Evolutionary conservation across 2,888 invertebrate species (phyloP).

Genomic region (Leptodirus hochenwartii): DNA sequence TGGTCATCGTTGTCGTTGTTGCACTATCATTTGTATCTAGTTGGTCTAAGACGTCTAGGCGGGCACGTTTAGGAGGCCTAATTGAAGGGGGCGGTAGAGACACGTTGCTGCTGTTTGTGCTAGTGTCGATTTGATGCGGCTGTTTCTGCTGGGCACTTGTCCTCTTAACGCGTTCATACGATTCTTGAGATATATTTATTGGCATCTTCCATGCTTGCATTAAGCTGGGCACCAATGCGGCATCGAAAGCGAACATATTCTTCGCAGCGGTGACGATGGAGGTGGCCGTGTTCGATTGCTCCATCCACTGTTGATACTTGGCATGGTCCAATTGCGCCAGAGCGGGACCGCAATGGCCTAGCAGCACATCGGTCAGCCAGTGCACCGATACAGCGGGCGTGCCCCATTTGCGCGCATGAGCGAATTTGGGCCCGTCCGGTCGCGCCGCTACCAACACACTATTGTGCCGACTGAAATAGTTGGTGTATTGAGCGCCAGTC

Average conservation of each 20-base stretch:
- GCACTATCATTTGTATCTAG: constrained; percentile 1
- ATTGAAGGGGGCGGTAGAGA: too few relatives aligned
- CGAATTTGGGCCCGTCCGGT: constrained; percentile 72
- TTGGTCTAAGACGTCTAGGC: constrained; percentile 12
- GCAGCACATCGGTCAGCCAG: constrained; percentile 83
- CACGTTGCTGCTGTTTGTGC: too few relatives aligned
- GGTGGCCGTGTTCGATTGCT: constrained; percentile 13
- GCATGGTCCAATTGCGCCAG: constrained; percentile 63
- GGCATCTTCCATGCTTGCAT: constrained; percentile 93
- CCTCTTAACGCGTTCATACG: constrained; percentile 67
- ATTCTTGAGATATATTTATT: constrained; percentile 73
- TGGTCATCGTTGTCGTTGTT: constrained; percentile 8
- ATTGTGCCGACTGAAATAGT: constrained; percentile 62
- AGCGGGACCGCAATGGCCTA: constrained; percentile 72
- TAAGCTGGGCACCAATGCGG: constrained; percentile 66
- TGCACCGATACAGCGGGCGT: constrained; percentile 81
- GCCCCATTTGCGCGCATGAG: constrained; percentile 82
- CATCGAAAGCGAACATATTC: constrained; percentile 81
- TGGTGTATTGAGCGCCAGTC: constrained; percentile 64
- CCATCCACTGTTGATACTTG: constrained; percentile 72
- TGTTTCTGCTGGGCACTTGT: too few relatives aligned
- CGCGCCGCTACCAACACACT: constrained; percentile 62
- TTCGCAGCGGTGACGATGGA: too few relatives aligned
- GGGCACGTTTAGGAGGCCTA: constrained; percentile 22
- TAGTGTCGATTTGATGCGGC: too few relatives aligned